Evolutionary conservation across 2,888 invertebrate genomes (phyloP), one percentile per base, ranked within the genome.

Genomic region (Loripinus fragilis): DNA sequence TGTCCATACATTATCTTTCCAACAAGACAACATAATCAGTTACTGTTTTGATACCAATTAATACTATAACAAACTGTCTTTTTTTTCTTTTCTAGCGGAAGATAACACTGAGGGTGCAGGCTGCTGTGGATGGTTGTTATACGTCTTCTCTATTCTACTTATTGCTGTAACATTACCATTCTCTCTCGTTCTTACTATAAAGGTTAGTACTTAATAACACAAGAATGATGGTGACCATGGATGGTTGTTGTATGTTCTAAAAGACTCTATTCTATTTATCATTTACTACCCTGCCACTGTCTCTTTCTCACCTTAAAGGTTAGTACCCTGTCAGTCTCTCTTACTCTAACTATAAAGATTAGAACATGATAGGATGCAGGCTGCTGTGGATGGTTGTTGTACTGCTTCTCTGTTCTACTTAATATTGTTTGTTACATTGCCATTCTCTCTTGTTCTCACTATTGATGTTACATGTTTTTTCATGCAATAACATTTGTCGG

Each of bases 141-240:
- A 97, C 60, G 95, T 95, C 28, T 94, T 98, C 42, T 97, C 98
- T 10, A 97, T 98, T 96, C 92, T 96, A 3, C 92, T 98, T 45
- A 97, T 98, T 45, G 93, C 96, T 28, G 86, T 97, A 48, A 98
- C 98, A 0, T 96, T 98, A 95, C 98, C 98, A 0, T 97, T 98
- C 90, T 98, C 98, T 0, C 95, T 98, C 7, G 96, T 98, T 93
- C 95, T 98, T 76, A 98, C 98, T 93, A 97, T 98, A 93, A 98
- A 98, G 96, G 98, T 98, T 95, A 66, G 72, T 23, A n/a, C 0
- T 45, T 10, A 30, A n/a, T n/a, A n/a, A n/a, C n/a, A n/a, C n/a
- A n/a, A n/a, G 70, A 45, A 17, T 30, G 0, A 30, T 42, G 42
- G 30, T n/a, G 25, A 17, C 15, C 20, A 28, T 66, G 25, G 41